Base-by-base conservation (phyloP, 2,888 invertebrate species). In the Cheilosia grossa region DNA sequence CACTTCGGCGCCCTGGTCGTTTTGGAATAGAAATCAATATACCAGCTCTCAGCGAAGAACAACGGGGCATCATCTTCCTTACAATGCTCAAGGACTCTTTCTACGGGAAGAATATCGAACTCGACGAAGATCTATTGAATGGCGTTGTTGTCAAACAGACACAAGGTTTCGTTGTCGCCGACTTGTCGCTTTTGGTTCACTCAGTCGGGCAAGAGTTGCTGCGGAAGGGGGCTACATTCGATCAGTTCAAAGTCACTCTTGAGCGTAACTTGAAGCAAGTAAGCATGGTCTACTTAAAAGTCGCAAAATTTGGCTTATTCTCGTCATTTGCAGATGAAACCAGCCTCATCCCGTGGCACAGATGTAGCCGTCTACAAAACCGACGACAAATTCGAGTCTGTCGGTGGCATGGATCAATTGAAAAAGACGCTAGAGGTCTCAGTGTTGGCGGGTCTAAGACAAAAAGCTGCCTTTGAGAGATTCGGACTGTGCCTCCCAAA, bases 111-210 rank as follows among this genome's bases (percentile, higher is more conserved):
- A 30, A 47, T 6, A 70, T 82, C 5, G 15, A 66, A 56, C 79
- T 88, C 17, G 63, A 63, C 19, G 54, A 87, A 2, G 66, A 87
- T 2, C 67, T 94, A 5, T 63, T 90, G 2, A 72, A 88, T 7
- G 66, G 66, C 10, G 82, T 91, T 1, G 93, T 93, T 1, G 93
- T 93, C 1, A 89, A 90, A 42, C 90, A 92, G 75, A 94, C 94
- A 0, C 93, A 93, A 40, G 94, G 94, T 19, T 94, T 92, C 90
- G 93, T 93, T 7, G 92, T 93, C 4, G 93, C 93, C 3, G 94
- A 95, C 90, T 88, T 95, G 24, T 90, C 90, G 0, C 89, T 93
- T 7, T 88, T 94, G 13, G 90, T 93, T 61, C 91, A 93, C 15
- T 90, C 91, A 54, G 88, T 91, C 15, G 87, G 88, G n/a, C 89